Evolutionary conservation across 2,113 vertebrate genomes (phyloP), one percentile per base, ranked within the genome.

Genomic region (Gila orcuttii): DNA sequence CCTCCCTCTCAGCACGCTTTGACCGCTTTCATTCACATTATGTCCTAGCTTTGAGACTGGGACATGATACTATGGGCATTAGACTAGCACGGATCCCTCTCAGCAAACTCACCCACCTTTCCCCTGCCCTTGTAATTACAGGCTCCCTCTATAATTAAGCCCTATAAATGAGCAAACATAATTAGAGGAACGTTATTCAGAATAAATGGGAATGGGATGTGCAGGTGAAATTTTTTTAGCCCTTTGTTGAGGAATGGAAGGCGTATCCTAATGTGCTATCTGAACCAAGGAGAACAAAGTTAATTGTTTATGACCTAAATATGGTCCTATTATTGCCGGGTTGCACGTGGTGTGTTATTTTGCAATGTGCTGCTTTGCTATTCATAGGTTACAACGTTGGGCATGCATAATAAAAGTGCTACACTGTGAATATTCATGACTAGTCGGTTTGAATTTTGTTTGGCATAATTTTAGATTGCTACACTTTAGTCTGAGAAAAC

Each of bases 241-340:
- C 87, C 87, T 93, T 93, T 93, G 93, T 92, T 93, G 93, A 92
- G 90, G 90, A 92, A 91, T 89, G 89, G 85, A 91, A 90, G 89
- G 90, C 93, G 90, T 90, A 89, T 89, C 88, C 83, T 94, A 94
- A 94, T 94, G 91, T 93, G 91, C 78, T 86, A 74, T 86, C 85
- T 88, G 86, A 90, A 90, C 85, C 88, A 80, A 93, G 77, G 90
- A 94, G 91, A 93, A 92, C 92, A 92, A 91, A 92, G 90, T 93
- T 94, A 92, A 95, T 95, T 95, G 93, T 88, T 90, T 93, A 90
- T 92, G 93, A 94, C 93, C 94, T 93, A 93, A 93, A 94, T 95
- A 93, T 92, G 86, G 87, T 91, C 90, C 91, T 89, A 81, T 84
- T 87, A 81, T 78, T 77, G 75, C 42, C 23, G 57, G 28, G 57